Evolutionary conservation across 2,888 invertebrate genomes (phyloP), one percentile per base, ranked within the genome.

Genomic region (Bruchidius siliquastri): DNA sequence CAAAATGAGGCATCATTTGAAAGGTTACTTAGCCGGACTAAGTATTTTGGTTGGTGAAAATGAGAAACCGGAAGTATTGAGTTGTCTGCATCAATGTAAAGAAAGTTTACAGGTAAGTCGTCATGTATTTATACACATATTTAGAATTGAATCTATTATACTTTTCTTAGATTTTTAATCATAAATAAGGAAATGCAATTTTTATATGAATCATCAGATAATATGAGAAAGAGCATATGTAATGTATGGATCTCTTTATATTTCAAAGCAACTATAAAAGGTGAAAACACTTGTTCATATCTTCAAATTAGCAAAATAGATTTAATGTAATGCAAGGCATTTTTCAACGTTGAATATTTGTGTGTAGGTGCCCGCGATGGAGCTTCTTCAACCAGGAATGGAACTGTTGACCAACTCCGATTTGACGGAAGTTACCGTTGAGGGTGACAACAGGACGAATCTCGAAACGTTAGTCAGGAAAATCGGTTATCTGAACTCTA

Each of bases 401-500:
- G 94, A 93, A 83, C 88, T 93, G 0, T 88, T 93, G 77, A 91
- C 91, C 18, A 93, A 93, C 83, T 90, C 90, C 68, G 94, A 94
- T 81, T 87, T 95, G 85, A 94, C 96, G 72, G 96, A 97, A 79
- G 94, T 98, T 71, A 95, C 95, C 20, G 94, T 98, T 81, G 96
- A 96, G 83, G 96, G 97, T 0, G 94, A 94, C 84, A 96, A 96
- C 84, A 93, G 94, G 78, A 94, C 94, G 20, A 96, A 97, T 84
- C 91, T 98, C 79, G 97, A 97, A 87, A 93, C 92, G 0, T 85
- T 97, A 71, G 90, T 97, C 76, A 91, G 95, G 8, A 92, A 94
- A 83, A 93, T 99, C 79, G 94, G 96, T 72, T 99, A 99, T 87
- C 93, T 94, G 10, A 99, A 99, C 87, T 92, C 94, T 20, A 91